Conservation (phyloP, 2,888 invertebrate species). For the Drosophila maculinotata region DNA sequence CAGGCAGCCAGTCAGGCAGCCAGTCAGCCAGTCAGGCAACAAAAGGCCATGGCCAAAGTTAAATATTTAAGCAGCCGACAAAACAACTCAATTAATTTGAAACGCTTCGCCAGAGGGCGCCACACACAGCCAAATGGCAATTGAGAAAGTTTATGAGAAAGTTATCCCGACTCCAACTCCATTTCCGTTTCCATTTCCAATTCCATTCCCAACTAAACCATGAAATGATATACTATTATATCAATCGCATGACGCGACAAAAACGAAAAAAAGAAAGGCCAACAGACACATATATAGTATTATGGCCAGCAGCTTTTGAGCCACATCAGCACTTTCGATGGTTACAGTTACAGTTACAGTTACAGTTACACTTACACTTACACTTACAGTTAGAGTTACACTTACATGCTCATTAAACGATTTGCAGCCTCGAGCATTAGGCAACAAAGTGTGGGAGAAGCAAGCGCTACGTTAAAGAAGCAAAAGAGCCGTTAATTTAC, state of each 20-base stretch:
- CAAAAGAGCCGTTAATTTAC: conserved; percentile 85
- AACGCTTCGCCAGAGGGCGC: conserved; percentile 55
- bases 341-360: conserved; percentile 12
- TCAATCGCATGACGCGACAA: conserved; percentile 50
- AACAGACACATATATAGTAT: conserved; percentile 23
- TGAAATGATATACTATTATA: conserved; percentile 52
- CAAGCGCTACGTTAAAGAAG: conserved; percentile 34
- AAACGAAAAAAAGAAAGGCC: conserved; percentile 15
- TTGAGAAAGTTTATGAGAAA: conserved; percentile 46
- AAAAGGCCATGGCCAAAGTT: conserved; percentile 69
- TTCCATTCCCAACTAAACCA: conserved; percentile 7
- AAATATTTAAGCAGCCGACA: conserved; percentile 82
- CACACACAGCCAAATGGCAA: conserved; percentile 38
- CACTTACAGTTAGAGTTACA: conserved; percentile 76
- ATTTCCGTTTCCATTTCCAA: neutral
- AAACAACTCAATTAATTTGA: conserved; percentile 84
- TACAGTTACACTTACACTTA: conserved; percentile 1
- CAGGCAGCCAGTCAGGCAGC: conserved; percentile 56
- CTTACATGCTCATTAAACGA: conserved; percentile 85
- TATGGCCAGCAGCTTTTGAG: conserved; percentile 26
- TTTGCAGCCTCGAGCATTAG: conserved; percentile 74
- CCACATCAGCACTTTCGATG: conserved; percentile 33
- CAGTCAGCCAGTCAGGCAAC: conserved; percentile 58
- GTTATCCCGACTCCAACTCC: conserved; percentile 11
- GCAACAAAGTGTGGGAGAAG: neutral